Evolutionary conservation across 2,888 invertebrate genomes (phyloP).

Genomic region (Dastarcus helophoroides): DNA sequence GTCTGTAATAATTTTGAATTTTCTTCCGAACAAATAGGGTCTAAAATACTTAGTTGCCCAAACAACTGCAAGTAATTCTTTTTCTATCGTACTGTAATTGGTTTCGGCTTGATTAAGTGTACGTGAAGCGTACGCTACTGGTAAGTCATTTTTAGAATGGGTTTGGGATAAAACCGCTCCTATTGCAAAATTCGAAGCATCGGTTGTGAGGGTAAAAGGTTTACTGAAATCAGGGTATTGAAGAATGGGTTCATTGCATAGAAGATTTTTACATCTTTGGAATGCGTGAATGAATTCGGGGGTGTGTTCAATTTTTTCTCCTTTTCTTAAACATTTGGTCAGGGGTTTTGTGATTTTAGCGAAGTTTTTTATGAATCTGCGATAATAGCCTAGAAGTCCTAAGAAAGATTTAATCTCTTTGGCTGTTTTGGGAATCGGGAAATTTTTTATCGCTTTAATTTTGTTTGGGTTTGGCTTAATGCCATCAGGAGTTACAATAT

Average conservation of each 20-base stretch:
- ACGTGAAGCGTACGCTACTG: conserved; percentile 17
- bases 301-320: conserved; percentile 7
- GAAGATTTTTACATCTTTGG: conserved; percentile 9
- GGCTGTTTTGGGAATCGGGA: conserved; percentile 5
- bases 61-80: conserved; percentile 18
- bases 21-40: conserved; percentile 18
- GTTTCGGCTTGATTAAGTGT: conserved; percentile 13
- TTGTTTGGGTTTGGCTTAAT: conserved; percentile 6
- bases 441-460: conserved; percentile 4
- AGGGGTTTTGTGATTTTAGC: conserved; percentile 14
- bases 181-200: conserved; percentile 16
- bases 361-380: conserved; percentile 13
- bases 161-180: conserved; percentile 17
- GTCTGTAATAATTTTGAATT: conserved; percentile 30
- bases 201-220: conserved; percentile 17
- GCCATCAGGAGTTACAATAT: conserved; percentile 3
- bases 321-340: conserved; percentile 12
- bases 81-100: conserved; percentile 15
- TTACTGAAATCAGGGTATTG: conserved; percentile 15
- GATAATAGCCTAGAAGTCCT: conserved; percentile 8
- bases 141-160: conserved; percentile 10
- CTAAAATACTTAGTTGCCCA: conserved; percentile 17
- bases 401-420: conserved; percentile 5
- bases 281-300: conserved; percentile 8
- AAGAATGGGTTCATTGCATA: conserved; percentile 9